phyloP scores from a whole-genome alignment of 2,797 vertebrate genomes.

The Fratercula arctica region DNA sequence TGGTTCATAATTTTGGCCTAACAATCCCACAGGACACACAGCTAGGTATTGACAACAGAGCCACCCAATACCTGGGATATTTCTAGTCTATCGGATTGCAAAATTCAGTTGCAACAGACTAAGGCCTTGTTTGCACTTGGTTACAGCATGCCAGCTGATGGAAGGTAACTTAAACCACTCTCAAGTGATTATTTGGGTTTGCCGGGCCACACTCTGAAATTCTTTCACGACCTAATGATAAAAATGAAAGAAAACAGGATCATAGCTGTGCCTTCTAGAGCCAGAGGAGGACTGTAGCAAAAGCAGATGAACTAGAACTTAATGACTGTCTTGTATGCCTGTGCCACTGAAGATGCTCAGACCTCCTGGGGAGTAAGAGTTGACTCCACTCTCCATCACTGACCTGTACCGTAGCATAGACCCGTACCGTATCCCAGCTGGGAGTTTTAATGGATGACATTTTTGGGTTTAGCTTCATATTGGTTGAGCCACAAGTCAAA shows the following conservation, averaged over 20 bases:
- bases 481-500: background rate
- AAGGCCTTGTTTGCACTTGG: background rate
- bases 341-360: background rate
- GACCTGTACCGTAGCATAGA: background rate
- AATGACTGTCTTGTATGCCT: background rate
- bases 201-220: background rate
- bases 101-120: conserved; percentile 12
- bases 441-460: background rate
- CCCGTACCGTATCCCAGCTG: background rate
- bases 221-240: background rate
- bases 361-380: background rate
- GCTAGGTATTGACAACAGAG: background rate
- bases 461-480: background rate
- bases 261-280: background rate
- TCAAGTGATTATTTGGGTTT: conserved; percentile 7
- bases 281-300: background rate
- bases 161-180: background rate
- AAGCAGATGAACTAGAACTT: background rate
- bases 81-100: background rate
- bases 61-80: background rate
- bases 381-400: background rate
- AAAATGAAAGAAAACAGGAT: background rate
- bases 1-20: background rate
- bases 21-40: background rate
- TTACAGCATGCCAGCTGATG: background rate